Conservation (phyloP, 1,140 invertebrate species). For the Agrypnia vestita region DNA sequence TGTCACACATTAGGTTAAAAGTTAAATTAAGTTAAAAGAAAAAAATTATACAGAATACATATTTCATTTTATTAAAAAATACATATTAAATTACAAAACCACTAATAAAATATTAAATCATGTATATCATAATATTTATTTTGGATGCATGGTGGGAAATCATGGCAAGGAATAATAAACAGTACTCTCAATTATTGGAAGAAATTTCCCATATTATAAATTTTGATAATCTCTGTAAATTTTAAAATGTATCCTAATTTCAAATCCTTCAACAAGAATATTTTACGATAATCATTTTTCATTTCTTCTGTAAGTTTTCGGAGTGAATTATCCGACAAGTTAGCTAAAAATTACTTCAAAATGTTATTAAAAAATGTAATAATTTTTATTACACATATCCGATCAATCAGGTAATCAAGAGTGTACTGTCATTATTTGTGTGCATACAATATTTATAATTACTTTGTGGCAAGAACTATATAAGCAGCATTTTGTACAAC, state of each 20-base stretch:
- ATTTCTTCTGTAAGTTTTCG: no score
- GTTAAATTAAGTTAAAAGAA: no score
- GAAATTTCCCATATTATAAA: no score
- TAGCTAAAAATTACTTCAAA: no score
- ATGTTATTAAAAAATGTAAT: no score
- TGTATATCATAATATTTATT: conserved; percentile 13
- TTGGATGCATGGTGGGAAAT: conserved; percentile 39
- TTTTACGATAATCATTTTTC: no score
- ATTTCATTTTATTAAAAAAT: not conserved
- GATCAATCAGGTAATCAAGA: not conserved
- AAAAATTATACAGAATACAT: not conserved
- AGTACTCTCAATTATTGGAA: not conserved
- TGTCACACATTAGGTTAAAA: no score
- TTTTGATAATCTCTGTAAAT: no score
- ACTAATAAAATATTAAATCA: conserved; percentile 1
- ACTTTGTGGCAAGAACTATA: conserved; percentile 18
- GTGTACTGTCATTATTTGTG: not conserved
- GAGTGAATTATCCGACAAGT: no score
- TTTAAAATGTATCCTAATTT: no score
- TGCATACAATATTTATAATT: not conserved
- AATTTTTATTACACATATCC: no score
- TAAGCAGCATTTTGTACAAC: conserved; percentile 18
- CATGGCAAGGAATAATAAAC: conserved; percentile 10
- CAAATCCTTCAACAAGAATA: no score
- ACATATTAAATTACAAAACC: not conserved